phyloP scores from a whole-genome alignment of 2,888 invertebrate genomes.

The Sphaeridia pumilis region DNA sequence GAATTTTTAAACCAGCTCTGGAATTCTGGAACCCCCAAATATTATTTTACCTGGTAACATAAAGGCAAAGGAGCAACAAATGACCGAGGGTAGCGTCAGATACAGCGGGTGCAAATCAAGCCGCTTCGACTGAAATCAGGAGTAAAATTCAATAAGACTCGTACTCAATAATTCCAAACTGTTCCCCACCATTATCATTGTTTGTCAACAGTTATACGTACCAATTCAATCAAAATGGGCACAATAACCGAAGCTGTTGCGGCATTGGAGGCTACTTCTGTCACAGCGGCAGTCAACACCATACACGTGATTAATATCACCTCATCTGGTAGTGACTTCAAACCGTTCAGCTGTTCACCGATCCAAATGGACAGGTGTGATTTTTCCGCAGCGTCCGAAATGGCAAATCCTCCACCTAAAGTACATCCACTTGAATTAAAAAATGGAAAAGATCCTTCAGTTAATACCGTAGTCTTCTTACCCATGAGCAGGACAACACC shows the following conservation, averaged over 20 bases:
- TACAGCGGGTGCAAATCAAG: slow-evolving; percentile 70
- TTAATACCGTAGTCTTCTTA: slow-evolving; percentile 12
- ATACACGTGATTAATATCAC: slow-evolving; percentile 63
- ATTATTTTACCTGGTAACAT: slow-evolving; percentile 18
- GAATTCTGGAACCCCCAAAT: background rate
- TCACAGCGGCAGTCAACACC: slow-evolving; percentile 63
- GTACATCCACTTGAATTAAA: slow-evolving; percentile 4
- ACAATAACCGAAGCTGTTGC: slow-evolving; percentile 79
- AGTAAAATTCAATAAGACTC: background rate
- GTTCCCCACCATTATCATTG: background rate
- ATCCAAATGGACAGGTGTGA: slow-evolving; percentile 66
- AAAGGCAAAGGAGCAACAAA: slow-evolving; percentile 72
- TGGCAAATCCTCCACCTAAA: slow-evolving; percentile 72
- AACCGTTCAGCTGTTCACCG: slow-evolving; percentile 55
- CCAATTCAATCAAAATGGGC: slow-evolving; percentile 70
- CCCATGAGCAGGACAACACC: slow-evolving; percentile 39
- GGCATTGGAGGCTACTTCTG: slow-evolving; percentile 82
- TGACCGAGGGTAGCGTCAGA: slow-evolving; percentile 74
- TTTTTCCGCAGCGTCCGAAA: slow-evolving; percentile 70
- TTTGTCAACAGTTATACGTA: slow-evolving; percentile 38
- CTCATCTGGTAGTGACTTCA: slow-evolving; percentile 52
- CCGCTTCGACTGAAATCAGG: slow-evolving; percentile 50
- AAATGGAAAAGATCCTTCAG: background rate
- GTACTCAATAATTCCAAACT: background rate
- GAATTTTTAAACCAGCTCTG: background rate